Evolutionary conservation across 2,113 vertebrate species (phyloP).

Genomic region (Mormoops blainvillei): DNA sequence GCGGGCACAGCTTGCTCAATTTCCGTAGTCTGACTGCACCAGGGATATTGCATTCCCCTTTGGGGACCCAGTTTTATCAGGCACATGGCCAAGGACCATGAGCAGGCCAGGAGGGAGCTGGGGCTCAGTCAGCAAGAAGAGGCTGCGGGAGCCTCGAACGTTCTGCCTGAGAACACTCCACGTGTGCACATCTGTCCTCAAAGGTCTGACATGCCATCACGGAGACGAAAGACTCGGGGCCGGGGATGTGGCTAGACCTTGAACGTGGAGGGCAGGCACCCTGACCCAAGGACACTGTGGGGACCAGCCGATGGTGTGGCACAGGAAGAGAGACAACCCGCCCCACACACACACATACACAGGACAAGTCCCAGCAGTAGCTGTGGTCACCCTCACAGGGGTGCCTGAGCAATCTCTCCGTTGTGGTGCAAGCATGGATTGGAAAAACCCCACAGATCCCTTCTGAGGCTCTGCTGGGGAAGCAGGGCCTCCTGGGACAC

Average conservation of each 20-base stretch:
- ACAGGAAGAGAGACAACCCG: not conserved
- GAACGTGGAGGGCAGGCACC: not conserved
- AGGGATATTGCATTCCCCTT: not conserved
- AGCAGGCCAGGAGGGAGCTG: not conserved
- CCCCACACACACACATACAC: not conserved
- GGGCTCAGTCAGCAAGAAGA: not conserved
- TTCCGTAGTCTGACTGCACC: not conserved
- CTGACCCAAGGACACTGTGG: not conserved
- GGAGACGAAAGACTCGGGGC: not conserved
- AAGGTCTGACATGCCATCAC: fast-evolving
- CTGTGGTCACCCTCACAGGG: fast-evolving
- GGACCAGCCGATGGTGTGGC: fast-evolving
- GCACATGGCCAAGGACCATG: not conserved
- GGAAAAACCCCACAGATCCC: not conserved
- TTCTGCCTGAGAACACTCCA: fast-evolving
- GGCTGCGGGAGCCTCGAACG: fast-evolving
- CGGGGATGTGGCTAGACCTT: not conserved
- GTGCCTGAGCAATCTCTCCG: fast-evolving
- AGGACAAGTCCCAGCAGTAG: not conserved
- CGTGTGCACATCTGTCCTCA: not conserved
- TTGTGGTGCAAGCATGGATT: fast-evolving
- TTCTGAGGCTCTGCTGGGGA: not conserved
- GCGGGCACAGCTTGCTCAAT: not conserved
- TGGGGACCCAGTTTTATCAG: not conserved
- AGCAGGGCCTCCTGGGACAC: not conserved